A percentile compares a stretch with the other conserved stretches of the same genome.
phyloP scores from a whole-genome alignment of 2,888 invertebrate genomes.

The Ochlodes sylvanus region DNA sequence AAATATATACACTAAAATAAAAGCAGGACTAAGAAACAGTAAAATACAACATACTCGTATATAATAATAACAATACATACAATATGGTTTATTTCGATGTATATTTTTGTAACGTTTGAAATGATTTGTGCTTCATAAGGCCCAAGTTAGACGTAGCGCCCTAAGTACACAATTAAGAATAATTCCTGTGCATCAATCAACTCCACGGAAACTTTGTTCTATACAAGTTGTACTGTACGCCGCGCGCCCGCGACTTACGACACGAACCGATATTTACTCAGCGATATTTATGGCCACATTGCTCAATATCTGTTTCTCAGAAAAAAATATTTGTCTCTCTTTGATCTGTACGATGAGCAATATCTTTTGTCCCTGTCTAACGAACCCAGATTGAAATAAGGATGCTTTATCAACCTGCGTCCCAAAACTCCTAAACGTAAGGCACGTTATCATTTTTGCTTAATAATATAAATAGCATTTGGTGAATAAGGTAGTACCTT shows the following conservation, averaged over 20 bases:
- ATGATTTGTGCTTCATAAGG: neutral
- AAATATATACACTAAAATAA: too few relatives aligned
- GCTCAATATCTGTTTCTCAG: constrained; percentile 2
- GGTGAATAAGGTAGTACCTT: too few relatives aligned
- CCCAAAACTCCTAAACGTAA: too few relatives aligned
- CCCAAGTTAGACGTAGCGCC: too few relatives aligned
- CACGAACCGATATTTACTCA: constrained; percentile 11
- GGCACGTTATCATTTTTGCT: too few relatives aligned
- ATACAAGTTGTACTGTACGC: neutral
- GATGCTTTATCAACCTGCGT: neutral
- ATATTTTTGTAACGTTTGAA: neutral
- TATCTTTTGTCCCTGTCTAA: constrained; percentile 1
- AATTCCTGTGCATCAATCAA: neutral
- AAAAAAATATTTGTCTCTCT: constrained; percentile 2
- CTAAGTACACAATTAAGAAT: neutral
- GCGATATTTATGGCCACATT: constrained; percentile 1
- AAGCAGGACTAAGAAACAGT: too few relatives aligned
- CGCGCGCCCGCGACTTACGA: neutral
- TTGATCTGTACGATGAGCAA: neutral
- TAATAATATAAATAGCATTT: too few relatives aligned
- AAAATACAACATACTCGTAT: too few relatives aligned
- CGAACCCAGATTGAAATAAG: neutral
- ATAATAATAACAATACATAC: too few relatives aligned
- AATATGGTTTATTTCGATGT: too few relatives aligned
- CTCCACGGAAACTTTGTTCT: neutral